Conservation (phyloP, 2,888 invertebrate genomes). For the Agrenia bidenticulata region DNA sequence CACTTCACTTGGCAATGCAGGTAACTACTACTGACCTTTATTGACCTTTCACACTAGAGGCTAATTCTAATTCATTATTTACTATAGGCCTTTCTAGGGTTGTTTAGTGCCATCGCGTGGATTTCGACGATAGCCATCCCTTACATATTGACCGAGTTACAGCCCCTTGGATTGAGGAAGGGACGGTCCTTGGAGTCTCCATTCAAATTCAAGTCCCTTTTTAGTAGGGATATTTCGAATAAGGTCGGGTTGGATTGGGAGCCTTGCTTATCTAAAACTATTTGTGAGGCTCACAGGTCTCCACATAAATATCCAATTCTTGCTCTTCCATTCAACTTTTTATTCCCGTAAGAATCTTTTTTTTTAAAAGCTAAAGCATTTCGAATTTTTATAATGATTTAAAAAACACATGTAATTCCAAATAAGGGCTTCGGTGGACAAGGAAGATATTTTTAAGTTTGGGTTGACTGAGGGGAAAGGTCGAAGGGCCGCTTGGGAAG, state of each 20-base stretch:
- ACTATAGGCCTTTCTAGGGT: slow-evolving; percentile 31
- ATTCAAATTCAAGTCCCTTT: neutral
- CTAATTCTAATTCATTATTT: neutral
- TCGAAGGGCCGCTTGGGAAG: neutral
- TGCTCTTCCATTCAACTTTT: slow-evolving; percentile 14
- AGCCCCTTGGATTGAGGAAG: slow-evolving; percentile 20
- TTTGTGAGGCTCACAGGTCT: slow-evolving; percentile 31
- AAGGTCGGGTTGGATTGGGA: slow-evolving; percentile 29
- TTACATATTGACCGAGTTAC: slow-evolving; percentile 7
- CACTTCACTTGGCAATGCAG: slow-evolving; percentile 34
- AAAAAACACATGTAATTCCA: neutral
- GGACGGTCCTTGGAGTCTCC: neutral
- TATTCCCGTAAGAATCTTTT: slow-evolving; percentile 31
- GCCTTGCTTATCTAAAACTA: slow-evolving; percentile 27
- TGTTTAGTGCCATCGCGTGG: slow-evolving; percentile 34
- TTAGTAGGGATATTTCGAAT: slow-evolving; percentile 14
- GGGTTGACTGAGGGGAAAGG: neutral
- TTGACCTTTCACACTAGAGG: neutral
- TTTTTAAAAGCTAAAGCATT: neutral
- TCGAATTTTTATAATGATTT: neutral
- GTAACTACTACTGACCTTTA: slow-evolving; percentile 14
- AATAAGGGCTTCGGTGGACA: neutral
- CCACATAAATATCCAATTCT: slow-evolving; percentile 25
- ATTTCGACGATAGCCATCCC: slow-evolving; percentile 32
- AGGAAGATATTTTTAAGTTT: neutral